Evolutionary conservation across 2,888 invertebrate genomes (phyloP).

Genomic region (Petrolisthes manimaculis): DNA sequence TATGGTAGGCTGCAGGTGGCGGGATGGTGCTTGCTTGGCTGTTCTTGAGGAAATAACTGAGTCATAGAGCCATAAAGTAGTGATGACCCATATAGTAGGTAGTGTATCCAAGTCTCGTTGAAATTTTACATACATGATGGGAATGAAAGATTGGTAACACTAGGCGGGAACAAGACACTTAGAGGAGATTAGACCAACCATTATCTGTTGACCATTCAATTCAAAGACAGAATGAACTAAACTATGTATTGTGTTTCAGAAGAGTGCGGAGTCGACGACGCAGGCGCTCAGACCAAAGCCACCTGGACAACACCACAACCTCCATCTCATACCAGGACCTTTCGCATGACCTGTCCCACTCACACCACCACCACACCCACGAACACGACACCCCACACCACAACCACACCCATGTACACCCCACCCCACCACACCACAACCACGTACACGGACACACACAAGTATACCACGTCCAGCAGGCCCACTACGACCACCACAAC

Average conservation of each 20-base stretch:
- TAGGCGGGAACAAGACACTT: not conserved
- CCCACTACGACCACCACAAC: not conserved
- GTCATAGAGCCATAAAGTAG: too few species aligned
- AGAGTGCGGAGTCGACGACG: constrained; percentile 37
- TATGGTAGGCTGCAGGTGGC: too few species aligned
- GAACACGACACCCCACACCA: not conserved
- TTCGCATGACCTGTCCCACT: too few species aligned
- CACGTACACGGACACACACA: not conserved
- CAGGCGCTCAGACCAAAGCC: constrained; percentile 47
- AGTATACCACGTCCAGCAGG: not conserved
- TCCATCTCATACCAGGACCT: not conserved
- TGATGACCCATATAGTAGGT: too few species aligned
- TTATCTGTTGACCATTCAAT: not conserved
- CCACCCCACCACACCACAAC: not conserved
- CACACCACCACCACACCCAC: not conserved
- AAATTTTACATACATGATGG: not conserved
- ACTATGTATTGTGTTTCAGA: constrained; percentile 7
- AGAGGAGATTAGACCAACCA: not conserved
- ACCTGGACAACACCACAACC: not conserved
- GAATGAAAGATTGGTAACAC: not conserved
- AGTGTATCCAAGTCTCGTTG: too few species aligned
- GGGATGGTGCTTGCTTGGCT: too few species aligned
- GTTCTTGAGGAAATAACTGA: too few species aligned
- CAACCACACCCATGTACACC: not conserved
- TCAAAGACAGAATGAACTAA: too few species aligned